Percentiles rank a stretch among this genome's conserved stretches.
phyloP scores from a whole-genome alignment of 2,797 vertebrate genomes.

The Oophaga sylvatica region DNA sequence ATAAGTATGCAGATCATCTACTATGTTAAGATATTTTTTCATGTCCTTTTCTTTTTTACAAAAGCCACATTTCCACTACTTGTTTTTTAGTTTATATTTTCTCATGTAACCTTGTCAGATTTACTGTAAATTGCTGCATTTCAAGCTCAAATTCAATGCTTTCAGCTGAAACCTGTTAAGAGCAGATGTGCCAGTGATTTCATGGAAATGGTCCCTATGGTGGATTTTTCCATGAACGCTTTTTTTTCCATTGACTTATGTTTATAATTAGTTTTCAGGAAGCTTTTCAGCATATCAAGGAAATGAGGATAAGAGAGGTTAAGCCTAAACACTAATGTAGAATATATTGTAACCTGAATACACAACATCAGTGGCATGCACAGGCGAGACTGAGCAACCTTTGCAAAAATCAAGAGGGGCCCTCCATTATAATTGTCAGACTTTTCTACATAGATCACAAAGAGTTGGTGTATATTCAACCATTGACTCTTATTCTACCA shows the following conservation, averaged over 20 bases:
- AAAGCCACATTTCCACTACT: constrained; percentile 47
- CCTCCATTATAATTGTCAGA: neutral
- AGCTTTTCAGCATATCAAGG: neutral
- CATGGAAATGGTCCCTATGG: constrained; percentile 57
- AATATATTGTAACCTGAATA: neutral
- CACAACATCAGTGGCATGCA: neutral
- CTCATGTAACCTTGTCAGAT: constrained; percentile 69
- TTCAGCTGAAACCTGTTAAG: constrained; percentile 73
- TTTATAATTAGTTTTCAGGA: constrained; percentile 43
- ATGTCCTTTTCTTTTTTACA: neutral
- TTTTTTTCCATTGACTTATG: constrained; percentile 46
- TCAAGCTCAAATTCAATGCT: constrained; percentile 69
- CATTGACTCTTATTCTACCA: neutral
- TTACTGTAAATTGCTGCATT: constrained; percentile 67
- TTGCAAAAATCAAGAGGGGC: neutral
- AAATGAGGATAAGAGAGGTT: constrained; percentile 4
- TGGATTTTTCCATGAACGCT: constrained; percentile 63
- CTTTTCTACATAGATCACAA: neutral
- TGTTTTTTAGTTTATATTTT: constrained; percentile 62
- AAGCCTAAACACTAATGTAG: constrained; percentile 42
- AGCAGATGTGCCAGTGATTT: constrained; percentile 69
- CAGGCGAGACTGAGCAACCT: neutral
- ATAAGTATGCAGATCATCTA: neutral
- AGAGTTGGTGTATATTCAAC: neutral
- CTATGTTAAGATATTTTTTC: neutral